These are phyloP conservation scores for Tamandua tetradactyla DNA, from an alignment of 2,797 vertebrate genomes.

Conservation along the genomic window DNA sequence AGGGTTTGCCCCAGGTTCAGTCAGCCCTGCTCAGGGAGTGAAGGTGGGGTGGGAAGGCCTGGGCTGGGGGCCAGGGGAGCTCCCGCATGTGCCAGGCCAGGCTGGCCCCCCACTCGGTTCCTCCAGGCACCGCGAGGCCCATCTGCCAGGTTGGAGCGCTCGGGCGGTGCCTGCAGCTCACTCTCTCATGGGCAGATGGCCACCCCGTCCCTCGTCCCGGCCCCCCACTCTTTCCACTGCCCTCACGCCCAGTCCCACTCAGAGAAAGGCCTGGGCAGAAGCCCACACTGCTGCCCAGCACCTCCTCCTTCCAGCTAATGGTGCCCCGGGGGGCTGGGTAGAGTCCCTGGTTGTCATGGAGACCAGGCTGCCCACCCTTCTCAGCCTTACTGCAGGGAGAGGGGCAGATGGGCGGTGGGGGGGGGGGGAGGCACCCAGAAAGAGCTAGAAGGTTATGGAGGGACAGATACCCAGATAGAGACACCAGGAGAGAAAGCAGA, in stretches of 20 bases:
- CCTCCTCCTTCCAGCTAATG: background rate
- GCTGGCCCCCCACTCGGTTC: background rate
- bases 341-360: slow-evolving; percentile 30
- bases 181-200: slow-evolving; percentile 61
- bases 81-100: background rate
- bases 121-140: background rate
- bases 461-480: too few species aligned
- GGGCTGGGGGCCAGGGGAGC: background rate
- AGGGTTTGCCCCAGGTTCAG: background rate
- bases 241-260: background rate
- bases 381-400: background rate
- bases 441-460: too few species aligned
- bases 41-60: background rate
- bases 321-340: background rate
- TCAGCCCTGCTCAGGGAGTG: background rate
- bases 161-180: background rate
- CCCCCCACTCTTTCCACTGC: background rate
- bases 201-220: background rate
- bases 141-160: slow-evolving; percentile 51
- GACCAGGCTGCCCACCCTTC: background rate
- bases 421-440: too few species aligned
- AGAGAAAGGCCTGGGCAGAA: slow-evolving; percentile 17
- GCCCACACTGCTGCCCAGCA: background rate
- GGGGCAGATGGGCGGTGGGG: too few species aligned
- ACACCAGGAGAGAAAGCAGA: background rate